Evolutionary conservation across 2,888 invertebrate genomes (phyloP), one percentile per base, ranked within the genome.

Genomic region (Drosophila siamana): DNA sequence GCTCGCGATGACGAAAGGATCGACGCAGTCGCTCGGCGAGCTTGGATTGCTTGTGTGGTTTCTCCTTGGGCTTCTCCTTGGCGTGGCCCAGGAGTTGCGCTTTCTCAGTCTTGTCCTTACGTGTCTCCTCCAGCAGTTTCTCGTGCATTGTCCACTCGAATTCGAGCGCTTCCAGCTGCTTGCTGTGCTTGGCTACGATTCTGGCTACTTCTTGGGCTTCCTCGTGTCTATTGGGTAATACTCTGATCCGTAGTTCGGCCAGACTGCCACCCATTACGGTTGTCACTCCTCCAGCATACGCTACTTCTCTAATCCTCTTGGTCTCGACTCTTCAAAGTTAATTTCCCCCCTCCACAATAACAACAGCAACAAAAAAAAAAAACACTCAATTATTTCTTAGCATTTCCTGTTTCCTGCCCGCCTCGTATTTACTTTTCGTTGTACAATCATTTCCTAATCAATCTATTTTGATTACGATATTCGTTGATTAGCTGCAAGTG

Each of bases 251-350:
- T 73, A 89, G 88, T 79, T 89, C 88, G 76, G 86, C 84, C 86
- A 91, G 90, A 78, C 91, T 90, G 81, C 91, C 91, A 86, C 91
- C 91, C 91, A 92, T 92, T 86, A 91, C 91, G 90, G 66, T 69
- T 60, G 77, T 4, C 75, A 70, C 68, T 68, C 69, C 74, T 11
- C 36, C 30, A 4, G 11, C 2, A 7, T 19, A 0, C 8, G 11
- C 1, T 5, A 26, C 28, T 22, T 13, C 22, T 4, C 33, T 4
- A 4, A 4, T n/a, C 33, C 11, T 33, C 33, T 4, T 26, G n/a
- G 2, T 33, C 11, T n/a, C 16, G 19, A 19, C 16, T 1, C 36
- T 24, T 26, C 15, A 33, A 2, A 4, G 33, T 33, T 33, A n/a
- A n/a, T 33, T 33, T 33, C 33, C n/a, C 33, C n/a, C 30, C 30